Evolutionary conservation across 2,888 invertebrate species (phyloP).

Genomic region (Folsomia candida): DNA sequence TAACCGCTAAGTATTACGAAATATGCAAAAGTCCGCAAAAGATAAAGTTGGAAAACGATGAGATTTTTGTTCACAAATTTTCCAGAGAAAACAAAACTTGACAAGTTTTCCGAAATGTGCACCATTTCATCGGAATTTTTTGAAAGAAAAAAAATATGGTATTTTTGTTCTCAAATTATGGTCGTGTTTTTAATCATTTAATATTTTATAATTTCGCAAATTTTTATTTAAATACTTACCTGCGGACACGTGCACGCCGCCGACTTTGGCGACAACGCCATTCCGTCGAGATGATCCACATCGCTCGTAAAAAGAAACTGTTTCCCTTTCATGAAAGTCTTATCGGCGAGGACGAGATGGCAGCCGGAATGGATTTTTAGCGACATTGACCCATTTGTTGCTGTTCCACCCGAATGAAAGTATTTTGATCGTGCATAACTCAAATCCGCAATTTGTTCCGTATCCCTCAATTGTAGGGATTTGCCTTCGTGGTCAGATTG

Average conservation of each 20-base stretch:
- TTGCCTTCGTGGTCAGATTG: not conserved
- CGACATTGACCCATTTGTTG: not conserved
- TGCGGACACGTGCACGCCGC: not conserved
- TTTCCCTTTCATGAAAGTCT: not conserved
- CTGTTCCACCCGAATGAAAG: too few relatives aligned
- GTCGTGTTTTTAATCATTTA: not conserved
- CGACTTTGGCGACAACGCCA: not conserved
- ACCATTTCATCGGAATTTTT: too few relatives aligned
- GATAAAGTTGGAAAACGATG: too few relatives aligned
- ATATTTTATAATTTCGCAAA: not conserved
- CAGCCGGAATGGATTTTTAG: not conserved
- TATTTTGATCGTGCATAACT: too few relatives aligned
- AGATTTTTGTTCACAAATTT: too few relatives aligned
- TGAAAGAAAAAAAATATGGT: too few relatives aligned
- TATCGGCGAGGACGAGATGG: not conserved
- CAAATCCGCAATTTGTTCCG: not conserved
- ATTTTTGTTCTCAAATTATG: too few relatives aligned
- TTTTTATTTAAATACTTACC: not conserved
- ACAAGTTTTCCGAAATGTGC: too few relatives aligned
- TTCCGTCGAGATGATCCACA: not conserved
- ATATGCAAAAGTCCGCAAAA: too few relatives aligned
- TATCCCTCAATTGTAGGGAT: not conserved
- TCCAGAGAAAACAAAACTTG: too few relatives aligned
- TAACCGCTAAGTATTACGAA: too few relatives aligned
- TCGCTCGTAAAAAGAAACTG: not conserved